Percentiles rank a stretch among this genome's conserved stretches.
phyloP scores from a whole-genome alignment of 1,140 invertebrate genomes.

The Micrasema longulum region DNA sequence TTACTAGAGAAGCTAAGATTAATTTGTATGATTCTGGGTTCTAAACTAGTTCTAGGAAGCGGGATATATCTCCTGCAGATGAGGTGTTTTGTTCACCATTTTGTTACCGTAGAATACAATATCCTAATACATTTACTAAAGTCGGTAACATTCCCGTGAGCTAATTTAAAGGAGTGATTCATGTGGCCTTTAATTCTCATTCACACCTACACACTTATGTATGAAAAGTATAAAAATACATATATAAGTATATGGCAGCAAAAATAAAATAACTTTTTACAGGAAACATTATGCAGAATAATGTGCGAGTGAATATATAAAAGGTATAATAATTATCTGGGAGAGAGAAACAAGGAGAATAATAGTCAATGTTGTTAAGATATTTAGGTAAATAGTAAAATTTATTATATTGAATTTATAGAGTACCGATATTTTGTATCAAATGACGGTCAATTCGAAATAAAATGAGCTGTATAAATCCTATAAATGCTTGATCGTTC shows the following conservation, averaged over 20 bases:
- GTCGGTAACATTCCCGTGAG: constrained; percentile 24
- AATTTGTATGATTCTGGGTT: constrained; percentile 5
- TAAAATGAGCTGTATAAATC: no score
- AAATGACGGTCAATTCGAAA: no score
- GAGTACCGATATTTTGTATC: no score
- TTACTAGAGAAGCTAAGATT: constrained; percentile 35
- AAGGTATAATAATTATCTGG: not conserved
- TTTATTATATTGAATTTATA: no score
- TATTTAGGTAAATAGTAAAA: no score
- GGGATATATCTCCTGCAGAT: constrained; percentile 11
- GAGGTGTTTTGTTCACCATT: not conserved
- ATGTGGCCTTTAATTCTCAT: constrained; percentile 35
- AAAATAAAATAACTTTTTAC: constrained; percentile 39
- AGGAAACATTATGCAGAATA: constrained; percentile 4
- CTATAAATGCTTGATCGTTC: no score
- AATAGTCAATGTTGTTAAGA: no score
- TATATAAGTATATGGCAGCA: constrained; percentile 30
- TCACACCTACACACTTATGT: constrained; percentile 23
- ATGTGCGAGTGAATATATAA: constrained; percentile 20
- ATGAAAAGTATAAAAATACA: constrained; percentile 41
- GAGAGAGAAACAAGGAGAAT: no score
- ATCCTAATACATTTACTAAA: constrained; percentile 7
- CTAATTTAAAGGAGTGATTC: constrained; percentile 26
- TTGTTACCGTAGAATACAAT: not conserved
- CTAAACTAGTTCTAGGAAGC: constrained; percentile 26